A percentile compares a stretch with the other conserved stretches of the same genome.
These are phyloP conservation scores for Acipenser transmontanus DNA, from an alignment of 2,797 vertebrate species.

Conservation along the genomic window DNA sequence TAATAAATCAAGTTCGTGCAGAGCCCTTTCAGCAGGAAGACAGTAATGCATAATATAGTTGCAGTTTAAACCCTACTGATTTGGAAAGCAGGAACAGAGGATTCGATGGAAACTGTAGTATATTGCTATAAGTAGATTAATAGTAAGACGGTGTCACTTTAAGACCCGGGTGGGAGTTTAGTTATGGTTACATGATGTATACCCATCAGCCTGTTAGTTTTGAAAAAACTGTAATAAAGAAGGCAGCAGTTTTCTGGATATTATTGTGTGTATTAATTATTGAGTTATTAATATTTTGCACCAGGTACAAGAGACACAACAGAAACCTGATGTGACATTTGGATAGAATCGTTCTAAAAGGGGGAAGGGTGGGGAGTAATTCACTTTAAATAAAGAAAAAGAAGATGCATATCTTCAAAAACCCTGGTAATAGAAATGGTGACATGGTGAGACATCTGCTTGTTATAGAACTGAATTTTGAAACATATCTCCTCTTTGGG, in stretches of 20 bases:
- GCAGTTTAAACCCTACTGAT: constrained; percentile 9
- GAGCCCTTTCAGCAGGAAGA: neutral
- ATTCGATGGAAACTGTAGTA: neutral
- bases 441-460: neutral
- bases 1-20: neutral
- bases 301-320: too few relatives aligned
- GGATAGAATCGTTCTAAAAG: constrained; percentile 11
- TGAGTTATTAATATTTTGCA: too few relatives aligned
- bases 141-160: too few relatives aligned
- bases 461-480: neutral
- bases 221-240: too few relatives aligned
- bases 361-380: neutral
- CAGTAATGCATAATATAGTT: neutral
- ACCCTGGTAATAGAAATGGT: neutral
- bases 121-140: too few relatives aligned
- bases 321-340: constrained; percentile 9
- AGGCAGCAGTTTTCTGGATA: too few relatives aligned
- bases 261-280: too few relatives aligned
- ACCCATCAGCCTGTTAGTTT: too few relatives aligned
- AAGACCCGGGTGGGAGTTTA: too few relatives aligned
- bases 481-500: neutral
- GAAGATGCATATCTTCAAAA: neutral
- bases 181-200: too few relatives aligned
- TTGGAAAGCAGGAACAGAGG: constrained; percentile 3
- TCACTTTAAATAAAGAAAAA: constrained; percentile 5